phyloP scores from a whole-genome alignment of 1,140 invertebrate species.

The Carcinoscorpius rotundicauda region DNA sequence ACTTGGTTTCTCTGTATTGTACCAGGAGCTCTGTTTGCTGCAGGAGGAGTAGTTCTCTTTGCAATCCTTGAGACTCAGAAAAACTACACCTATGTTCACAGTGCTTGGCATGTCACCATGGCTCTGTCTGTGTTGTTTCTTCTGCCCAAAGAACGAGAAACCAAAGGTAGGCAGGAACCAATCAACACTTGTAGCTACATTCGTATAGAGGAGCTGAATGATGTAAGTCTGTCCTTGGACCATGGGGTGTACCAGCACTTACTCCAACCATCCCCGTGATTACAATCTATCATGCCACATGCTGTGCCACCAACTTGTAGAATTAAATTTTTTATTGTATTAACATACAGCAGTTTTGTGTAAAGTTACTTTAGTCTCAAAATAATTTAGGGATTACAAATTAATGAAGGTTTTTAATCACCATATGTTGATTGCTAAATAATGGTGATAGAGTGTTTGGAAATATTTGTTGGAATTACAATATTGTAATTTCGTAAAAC shows the following conservation, averaged over 20 bases:
- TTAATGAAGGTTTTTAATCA: too few relatives aligned
- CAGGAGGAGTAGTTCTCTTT: constrained; percentile 61
- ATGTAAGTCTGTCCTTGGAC: constrained; percentile 10
- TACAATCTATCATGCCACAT: background rate
- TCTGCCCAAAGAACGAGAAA: constrained; percentile 40
- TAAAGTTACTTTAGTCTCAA: too few relatives aligned
- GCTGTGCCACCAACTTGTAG: too few relatives aligned
- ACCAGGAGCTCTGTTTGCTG: constrained; percentile 55
- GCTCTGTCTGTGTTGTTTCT: constrained; percentile 67
- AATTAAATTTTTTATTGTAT: too few relatives aligned
- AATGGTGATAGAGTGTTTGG: too few relatives aligned
- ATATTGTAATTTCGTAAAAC: too few relatives aligned
- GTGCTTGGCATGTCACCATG: constrained; percentile 78
- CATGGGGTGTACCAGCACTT: constrained; percentile 14
- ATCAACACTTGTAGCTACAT: constrained; percentile 19
- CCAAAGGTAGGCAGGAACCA: constrained; percentile 17
- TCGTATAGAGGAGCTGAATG: constrained; percentile 13
- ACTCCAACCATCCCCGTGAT: constrained; percentile 15
- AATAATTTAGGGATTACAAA: too few relatives aligned
- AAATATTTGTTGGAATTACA: too few relatives aligned
- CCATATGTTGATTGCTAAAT: too few relatives aligned
- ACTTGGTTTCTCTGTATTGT: constrained; percentile 47
- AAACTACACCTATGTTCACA: constrained; percentile 64
- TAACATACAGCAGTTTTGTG: too few relatives aligned
- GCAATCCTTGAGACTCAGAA: constrained; percentile 66